A percentile compares a stretch with the other conserved stretches of the same genome.
These are phyloP conservation scores for Sebastes variabilis DNA, from an alignment of 2,797 vertebrate genomes.

Conservation along the genomic window DNA sequence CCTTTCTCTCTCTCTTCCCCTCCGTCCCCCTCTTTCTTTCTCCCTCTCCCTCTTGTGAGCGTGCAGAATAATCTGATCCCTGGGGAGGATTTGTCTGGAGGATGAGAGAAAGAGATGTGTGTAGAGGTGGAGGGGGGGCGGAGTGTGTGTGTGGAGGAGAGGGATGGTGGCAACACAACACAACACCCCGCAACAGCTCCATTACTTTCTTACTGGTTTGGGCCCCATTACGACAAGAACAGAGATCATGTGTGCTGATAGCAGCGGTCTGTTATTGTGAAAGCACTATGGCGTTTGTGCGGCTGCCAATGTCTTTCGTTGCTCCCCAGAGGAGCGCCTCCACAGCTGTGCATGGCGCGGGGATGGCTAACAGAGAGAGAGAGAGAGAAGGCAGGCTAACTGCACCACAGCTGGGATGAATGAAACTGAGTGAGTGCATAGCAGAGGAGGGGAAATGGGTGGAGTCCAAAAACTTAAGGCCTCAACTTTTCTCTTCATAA, in stretches of 20 bases:
- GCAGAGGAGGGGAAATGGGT: neutral
- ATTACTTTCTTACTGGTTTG: conserved; percentile 50
- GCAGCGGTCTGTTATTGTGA: conserved; percentile 49
- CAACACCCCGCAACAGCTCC: conserved; percentile 47
- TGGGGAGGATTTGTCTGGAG: conserved; percentile 76
- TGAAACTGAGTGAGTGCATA: conserved; percentile 46
- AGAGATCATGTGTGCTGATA: conserved; percentile 60
- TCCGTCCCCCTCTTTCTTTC: neutral
- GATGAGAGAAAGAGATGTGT: conserved; percentile 59
- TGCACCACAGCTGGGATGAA: conserved; percentile 64
- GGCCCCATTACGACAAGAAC: conserved; percentile 54
- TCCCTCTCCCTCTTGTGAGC: conserved; percentile 61
- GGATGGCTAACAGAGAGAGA: conserved; percentile 14
- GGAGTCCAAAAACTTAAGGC: conserved; percentile 18
- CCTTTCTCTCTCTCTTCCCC: neutral
- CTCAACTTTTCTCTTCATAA: conserved; percentile 19
- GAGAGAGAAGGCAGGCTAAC: conserved; percentile 19
- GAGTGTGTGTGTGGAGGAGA: neutral
- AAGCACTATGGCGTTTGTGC: conserved; percentile 34
- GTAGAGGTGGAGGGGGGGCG: conserved; percentile 19
- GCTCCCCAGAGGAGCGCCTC: conserved; percentile 44
- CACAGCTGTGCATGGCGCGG: conserved; percentile 49
- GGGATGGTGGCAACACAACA: conserved; percentile 22
- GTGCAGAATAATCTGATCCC: conserved; percentile 80
- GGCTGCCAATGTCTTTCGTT: conserved; percentile 38